Evolutionary conservation across 2,113 vertebrate species (phyloP).

Genomic region (Aythya baeri): DNA sequence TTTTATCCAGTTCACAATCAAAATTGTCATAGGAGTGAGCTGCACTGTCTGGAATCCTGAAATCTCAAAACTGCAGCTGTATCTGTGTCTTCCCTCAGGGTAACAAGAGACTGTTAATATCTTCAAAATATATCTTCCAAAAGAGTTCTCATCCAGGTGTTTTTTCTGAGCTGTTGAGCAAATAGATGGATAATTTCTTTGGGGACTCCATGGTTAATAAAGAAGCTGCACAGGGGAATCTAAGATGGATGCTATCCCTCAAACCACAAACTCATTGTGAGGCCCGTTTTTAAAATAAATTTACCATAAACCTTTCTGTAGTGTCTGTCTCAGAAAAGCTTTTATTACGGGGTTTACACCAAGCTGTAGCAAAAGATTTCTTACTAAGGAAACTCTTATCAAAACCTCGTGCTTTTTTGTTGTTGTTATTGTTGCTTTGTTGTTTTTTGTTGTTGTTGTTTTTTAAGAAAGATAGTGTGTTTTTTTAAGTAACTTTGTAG

Average conservation of each 20-base stretch:
- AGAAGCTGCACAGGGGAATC: neutral
- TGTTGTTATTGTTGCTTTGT: neutral
- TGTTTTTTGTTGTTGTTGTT: neutral
- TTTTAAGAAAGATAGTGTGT: neutral
- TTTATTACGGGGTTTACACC: neutral
- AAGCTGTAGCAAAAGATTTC: neutral
- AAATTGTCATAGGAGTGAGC: neutral
- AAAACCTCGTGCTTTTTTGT: neutral
- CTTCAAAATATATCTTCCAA: neutral
- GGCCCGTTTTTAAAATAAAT: neutral
- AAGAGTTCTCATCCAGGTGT: neutral
- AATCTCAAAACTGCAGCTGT: neutral
- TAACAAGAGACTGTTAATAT: neutral
- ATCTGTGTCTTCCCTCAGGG: neutral
- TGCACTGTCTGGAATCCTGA: neutral
- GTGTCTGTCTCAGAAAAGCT: neutral
- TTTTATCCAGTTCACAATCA: neutral
- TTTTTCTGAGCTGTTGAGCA: conserved; percentile 6
- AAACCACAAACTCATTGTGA: neutral
- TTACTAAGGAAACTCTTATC: neutral
- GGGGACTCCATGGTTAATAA: neutral
- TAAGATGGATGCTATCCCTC: neutral
- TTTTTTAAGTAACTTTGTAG: neutral
- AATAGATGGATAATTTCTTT: conserved; percentile 15
- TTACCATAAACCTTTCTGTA: neutral